phyloP scores from a whole-genome alignment of 2,797 vertebrate genomes.

The Pangasius larnaudii region DNA sequence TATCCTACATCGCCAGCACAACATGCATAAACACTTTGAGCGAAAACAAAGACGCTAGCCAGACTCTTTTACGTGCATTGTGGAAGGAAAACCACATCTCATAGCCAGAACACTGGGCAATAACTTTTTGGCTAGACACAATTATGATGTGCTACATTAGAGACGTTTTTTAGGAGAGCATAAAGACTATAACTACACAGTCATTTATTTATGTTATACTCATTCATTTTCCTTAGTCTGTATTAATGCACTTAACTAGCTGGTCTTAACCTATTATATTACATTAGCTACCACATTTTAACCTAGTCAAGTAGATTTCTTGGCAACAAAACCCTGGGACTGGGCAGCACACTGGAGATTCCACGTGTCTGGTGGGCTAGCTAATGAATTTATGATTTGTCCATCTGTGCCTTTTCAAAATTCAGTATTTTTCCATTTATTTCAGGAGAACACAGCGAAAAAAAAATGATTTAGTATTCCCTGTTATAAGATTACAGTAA shows the following conservation, averaged over 20 bases:
- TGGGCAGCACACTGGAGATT: neutral
- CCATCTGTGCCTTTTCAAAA: no score
- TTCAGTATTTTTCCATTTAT: neutral
- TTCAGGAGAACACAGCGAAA: neutral
- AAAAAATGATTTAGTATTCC: neutral
- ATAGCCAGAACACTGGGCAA: neutral
- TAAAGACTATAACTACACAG: neutral
- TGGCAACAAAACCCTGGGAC: neutral
- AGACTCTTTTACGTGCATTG: neutral
- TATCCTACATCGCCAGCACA: neutral
- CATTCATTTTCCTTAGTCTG: neutral
- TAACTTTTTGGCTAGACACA: neutral
- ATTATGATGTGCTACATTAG: no score
- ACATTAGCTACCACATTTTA: neutral
- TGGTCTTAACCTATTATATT: neutral
- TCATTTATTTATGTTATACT: neutral
- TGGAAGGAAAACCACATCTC: neutral
- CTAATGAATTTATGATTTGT: no score
- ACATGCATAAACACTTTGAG: neutral
- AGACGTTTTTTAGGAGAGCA: neutral
- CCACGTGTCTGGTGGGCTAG: neutral
- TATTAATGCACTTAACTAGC: neutral
- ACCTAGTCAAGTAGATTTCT: neutral
- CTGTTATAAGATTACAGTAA: neutral
- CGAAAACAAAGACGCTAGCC: neutral